Percentiles rank a stretch among this genome's conserved stretches.
These are phyloP conservation scores for Ceratothoa steindachneri DNA, from an alignment of 2,888 invertebrate genomes.

Conservation along the genomic window DNA sequence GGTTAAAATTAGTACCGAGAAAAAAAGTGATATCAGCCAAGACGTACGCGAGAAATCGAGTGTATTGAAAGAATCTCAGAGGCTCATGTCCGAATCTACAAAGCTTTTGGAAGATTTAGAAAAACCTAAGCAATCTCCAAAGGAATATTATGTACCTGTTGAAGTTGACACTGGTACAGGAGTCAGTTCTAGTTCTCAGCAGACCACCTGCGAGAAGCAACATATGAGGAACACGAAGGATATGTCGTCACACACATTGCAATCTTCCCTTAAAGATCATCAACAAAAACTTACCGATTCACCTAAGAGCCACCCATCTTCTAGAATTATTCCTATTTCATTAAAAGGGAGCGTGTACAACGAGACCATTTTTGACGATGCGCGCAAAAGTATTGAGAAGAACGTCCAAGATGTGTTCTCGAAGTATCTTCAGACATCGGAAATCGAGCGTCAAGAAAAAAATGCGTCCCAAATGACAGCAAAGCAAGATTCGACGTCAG, in stretches of 20 bases:
- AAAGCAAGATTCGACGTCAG: neutral
- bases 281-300: neutral
- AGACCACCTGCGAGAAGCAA: neutral
- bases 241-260: neutral
- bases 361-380: neutral
- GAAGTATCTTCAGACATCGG: neutral
- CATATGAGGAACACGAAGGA: too few relatives aligned
- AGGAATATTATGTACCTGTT: neutral
- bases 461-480: neutral
- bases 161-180: neutral
- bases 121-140: neutral
- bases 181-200: neutral
- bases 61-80: neutral
- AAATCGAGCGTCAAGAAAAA: neutral
- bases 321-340: neutral
- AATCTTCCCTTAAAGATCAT: neutral
- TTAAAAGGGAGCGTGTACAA: neutral
- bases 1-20: neutral
- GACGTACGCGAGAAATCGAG: neutral
- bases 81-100: neutral
- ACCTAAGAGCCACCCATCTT: neutral
- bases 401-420: neutral
- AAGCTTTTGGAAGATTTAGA: neutral
- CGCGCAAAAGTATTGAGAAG: neutral
- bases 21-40: neutral